Percentiles rank a stretch among this genome's conserved stretches.
Evolutionary conservation across 2,888 invertebrate genomes (phyloP).

Genomic region (Drosophila affinis): DNA sequence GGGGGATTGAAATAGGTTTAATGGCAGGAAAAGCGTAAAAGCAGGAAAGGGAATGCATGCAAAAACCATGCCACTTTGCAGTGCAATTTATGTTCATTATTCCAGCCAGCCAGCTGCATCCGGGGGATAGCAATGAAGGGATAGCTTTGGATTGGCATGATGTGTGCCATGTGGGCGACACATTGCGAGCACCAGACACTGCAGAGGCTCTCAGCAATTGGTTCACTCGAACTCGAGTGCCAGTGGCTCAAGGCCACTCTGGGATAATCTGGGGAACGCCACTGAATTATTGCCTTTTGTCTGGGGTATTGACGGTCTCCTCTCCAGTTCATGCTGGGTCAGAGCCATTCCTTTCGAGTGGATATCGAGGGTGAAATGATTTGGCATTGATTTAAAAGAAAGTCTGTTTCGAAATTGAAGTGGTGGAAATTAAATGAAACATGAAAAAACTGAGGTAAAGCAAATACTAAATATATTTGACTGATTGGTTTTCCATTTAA

Average conservation of each 20-base stretch:
- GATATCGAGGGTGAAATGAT: not conserved
- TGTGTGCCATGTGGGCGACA: constrained; percentile 11
- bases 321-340: not conserved
- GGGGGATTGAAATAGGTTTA: constrained; percentile 45
- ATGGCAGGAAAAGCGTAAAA: not conserved
- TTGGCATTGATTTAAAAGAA: not conserved
- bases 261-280: constrained; percentile 10
- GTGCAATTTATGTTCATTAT: constrained; percentile 64
- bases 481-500: no score
- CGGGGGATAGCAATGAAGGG: not conserved
- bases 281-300: constrained; percentile 13
- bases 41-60: not conserved
- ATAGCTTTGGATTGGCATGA: constrained; percentile 1
- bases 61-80: constrained; percentile 6
- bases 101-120: constrained; percentile 31
- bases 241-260: constrained; percentile 13
- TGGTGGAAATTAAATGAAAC: not conserved
- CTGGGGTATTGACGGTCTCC: constrained; percentile 2
- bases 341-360: not conserved
- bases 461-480: not conserved
- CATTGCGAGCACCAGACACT: constrained; percentile 5
- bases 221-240: constrained; percentile 7
- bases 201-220: constrained; percentile 15
- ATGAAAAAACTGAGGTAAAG: not conserved
- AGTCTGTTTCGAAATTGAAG: not conserved